Evolutionary conservation across 2,113 vertebrate genomes (phyloP).

Genomic region (Hippocampus mohnikei): DNA sequence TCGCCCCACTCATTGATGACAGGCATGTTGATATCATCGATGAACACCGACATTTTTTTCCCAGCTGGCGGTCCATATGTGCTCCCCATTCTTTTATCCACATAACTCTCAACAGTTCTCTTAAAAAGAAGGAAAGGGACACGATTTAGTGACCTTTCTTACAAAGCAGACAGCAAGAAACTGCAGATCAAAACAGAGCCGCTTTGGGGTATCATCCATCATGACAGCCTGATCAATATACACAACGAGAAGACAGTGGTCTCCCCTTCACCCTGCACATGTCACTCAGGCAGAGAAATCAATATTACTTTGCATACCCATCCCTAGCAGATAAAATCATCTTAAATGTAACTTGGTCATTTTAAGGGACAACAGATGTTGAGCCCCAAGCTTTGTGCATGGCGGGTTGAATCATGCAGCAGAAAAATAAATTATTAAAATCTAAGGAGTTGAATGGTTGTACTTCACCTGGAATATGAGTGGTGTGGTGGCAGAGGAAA

Average conservation of each 20-base stretch:
- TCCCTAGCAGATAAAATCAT: neutral
- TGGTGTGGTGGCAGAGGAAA: constrained; percentile 93
- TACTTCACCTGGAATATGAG: constrained; percentile 89
- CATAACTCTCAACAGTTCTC: constrained; percentile 87
- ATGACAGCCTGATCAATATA: constrained; percentile 20
- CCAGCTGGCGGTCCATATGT: constrained; percentile 90
- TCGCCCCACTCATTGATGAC: constrained; percentile 95
- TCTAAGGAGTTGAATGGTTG: neutral
- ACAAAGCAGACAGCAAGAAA: neutral
- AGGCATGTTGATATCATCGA: constrained; percentile 97
- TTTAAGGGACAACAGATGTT: constrained; percentile 3
- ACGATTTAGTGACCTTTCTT: neutral
- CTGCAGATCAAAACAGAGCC: neutral
- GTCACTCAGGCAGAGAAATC: constrained; percentile 21
- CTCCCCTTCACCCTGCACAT: constrained; percentile 2
- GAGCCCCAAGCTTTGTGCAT: neutral
- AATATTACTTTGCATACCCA: constrained; percentile 6
- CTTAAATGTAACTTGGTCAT: neutral
- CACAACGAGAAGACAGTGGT: neutral
- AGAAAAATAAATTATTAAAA: neutral
- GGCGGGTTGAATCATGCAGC: neutral
- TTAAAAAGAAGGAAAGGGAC: constrained; percentile 36
- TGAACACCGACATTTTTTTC: constrained; percentile 93
- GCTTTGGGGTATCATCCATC: constrained; percentile 10
- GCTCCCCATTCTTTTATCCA: constrained; percentile 92